A percentile compares a stretch with the other conserved stretches of the same genome.
Conservation (phyloP, 2,113 vertebrate genomes). For the Stegostoma tigrinum region DNA sequence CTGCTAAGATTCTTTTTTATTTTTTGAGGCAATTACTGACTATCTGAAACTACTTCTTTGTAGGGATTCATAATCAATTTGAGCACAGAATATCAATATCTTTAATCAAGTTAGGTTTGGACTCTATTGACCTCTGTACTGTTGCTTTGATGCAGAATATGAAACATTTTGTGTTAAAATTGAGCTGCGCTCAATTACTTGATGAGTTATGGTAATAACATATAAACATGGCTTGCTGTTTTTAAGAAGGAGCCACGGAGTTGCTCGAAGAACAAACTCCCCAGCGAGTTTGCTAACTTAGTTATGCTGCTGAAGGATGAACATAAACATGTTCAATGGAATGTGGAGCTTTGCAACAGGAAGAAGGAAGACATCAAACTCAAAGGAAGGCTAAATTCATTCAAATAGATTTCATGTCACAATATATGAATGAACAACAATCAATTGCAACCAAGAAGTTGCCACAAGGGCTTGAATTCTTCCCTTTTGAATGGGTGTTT, state of each 20-base stretch:
- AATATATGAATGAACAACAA: background rate
- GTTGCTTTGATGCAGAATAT: background rate
- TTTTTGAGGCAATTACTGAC: background rate
- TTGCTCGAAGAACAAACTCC: background rate
- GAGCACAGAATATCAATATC: background rate
- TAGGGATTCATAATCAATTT: background rate
- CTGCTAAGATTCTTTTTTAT: background rate
- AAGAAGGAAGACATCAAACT: background rate
- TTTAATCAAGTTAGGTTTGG: background rate
- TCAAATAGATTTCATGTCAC: background rate
- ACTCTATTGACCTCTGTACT: background rate
- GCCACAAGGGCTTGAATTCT: background rate
- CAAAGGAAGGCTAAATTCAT: background rate
- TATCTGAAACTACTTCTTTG: background rate
- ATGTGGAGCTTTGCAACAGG: background rate
- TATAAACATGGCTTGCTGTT: background rate
- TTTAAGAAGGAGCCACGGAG: background rate
- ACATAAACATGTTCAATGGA: background rate
- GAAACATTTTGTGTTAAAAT: background rate
- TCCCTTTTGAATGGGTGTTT: background rate
- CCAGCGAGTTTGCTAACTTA: background rate
- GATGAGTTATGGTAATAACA: background rate
- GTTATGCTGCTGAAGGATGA: background rate
- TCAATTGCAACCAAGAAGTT: background rate
- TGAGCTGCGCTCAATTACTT: background rate